Percentiles rank a stretch among this genome's conserved stretches.
Evolutionary conservation across 2,888 invertebrate species (phyloP).

Genomic region (Leptinotarsa juncta): DNA sequence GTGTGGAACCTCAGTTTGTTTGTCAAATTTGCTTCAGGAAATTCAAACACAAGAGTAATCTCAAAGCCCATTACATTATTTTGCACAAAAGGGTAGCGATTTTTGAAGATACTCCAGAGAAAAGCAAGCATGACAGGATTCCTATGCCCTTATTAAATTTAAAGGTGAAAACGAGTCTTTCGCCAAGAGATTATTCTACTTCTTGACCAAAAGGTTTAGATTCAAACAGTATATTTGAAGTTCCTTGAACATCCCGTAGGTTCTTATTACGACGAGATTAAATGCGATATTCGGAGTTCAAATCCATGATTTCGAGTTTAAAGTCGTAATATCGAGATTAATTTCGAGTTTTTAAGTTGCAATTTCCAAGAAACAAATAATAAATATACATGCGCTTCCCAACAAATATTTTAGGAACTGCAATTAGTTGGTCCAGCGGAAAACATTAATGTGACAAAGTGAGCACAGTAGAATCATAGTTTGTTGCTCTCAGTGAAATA

Average conservation of each 20-base stretch:
- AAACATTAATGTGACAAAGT: too few species aligned
- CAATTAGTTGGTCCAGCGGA: too few species aligned
- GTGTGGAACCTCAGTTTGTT: constrained; percentile 63
- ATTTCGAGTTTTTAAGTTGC: too few species aligned
- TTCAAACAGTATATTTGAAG: neutral
- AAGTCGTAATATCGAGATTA: too few species aligned
- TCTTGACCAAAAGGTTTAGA: neutral
- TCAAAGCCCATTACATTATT: neutral
- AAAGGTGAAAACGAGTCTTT: neutral
- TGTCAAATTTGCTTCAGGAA: constrained; percentile 47
- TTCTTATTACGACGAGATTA: too few species aligned
- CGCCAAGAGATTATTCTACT: neutral
- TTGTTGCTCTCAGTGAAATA: too few species aligned
- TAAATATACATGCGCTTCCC: too few species aligned
- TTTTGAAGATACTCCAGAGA: neutral
- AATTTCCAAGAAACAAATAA: too few species aligned
- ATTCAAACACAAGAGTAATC: constrained; percentile 39
- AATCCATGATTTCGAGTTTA: too few species aligned
- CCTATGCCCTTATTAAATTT: neutral
- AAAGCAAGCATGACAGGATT: neutral
- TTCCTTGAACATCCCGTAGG: neutral
- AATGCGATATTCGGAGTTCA: too few species aligned
- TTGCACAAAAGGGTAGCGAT: neutral
- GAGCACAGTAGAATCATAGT: too few species aligned
- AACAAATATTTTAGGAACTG: too few species aligned